Percentiles rank a stretch among this genome's conserved stretches.
Evolutionary conservation across 2,113 vertebrate species (phyloP).

Genomic region (Damaliscus lunatus): DNA sequence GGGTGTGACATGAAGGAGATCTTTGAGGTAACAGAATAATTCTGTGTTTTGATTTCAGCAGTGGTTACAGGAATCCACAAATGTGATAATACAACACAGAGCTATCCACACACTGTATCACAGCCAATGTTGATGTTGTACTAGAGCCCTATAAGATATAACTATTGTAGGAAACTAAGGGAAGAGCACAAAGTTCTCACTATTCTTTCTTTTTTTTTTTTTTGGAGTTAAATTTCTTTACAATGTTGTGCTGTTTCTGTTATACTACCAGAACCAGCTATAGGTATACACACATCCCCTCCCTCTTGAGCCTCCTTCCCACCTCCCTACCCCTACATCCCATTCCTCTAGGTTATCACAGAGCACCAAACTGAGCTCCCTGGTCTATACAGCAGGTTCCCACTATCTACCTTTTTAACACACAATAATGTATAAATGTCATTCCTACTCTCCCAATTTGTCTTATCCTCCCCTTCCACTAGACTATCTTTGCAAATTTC

Average conservation of each 20-base stretch:
- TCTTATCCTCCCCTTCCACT: not conserved
- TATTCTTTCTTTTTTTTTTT: not conserved
- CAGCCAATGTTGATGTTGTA: not conserved
- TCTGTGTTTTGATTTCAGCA: not conserved
- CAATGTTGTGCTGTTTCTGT: not conserved
- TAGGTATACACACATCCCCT: not conserved
- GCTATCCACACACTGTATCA: too few relatives aligned
- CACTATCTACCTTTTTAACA: not conserved
- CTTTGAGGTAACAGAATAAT: not conserved
- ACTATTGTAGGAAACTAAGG: not conserved
- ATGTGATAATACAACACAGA: not conserved
- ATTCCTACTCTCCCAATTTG: not conserved
- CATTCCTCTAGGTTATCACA: not conserved
- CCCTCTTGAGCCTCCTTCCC: not conserved
- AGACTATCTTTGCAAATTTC: not conserved
- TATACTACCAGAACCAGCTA: not conserved
- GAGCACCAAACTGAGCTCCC: not conserved
- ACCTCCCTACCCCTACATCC: not conserved
- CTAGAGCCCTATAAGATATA: not conserved
- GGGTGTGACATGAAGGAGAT: not conserved
- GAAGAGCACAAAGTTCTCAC: not conserved
- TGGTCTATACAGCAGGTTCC: not conserved
- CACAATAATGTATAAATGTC: not conserved
- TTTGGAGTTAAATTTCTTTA: not conserved
- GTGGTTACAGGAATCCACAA: not conserved